A percentile compares a stretch with the other conserved stretches of the same genome.
phyloP scores from a whole-genome alignment of 2,113 vertebrate species.

The Saimiri boliviensis region DNA sequence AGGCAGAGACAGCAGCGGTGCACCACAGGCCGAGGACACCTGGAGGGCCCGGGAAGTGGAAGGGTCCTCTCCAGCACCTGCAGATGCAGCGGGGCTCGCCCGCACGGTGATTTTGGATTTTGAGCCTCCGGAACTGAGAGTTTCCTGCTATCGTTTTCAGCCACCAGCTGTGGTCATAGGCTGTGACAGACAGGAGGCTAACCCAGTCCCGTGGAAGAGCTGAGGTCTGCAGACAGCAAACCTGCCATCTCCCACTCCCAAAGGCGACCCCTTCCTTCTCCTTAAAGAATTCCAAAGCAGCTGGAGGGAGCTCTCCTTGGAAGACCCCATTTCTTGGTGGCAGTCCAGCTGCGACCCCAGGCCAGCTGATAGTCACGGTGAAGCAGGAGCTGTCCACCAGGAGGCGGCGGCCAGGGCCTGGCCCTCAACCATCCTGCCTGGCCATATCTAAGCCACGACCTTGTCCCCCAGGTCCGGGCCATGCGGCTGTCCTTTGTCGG shows the following conservation, averaged over 20 bases:
- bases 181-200: background rate
- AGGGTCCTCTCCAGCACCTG: rapidly evolving
- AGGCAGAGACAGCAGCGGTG: rapidly evolving
- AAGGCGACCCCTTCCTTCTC: rapidly evolving
- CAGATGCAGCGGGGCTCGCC: rapidly evolving
- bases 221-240: rapidly evolving
- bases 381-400: rapidly evolving
- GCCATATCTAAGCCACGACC: background rate
- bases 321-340: background rate
- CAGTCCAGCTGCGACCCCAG: background rate
- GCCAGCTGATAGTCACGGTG: rapidly evolving
- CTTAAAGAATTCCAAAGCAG: background rate
- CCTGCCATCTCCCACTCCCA: background rate
- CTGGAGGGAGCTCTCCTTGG: rapidly evolving
- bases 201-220: background rate
- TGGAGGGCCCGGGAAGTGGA: rapidly evolving
- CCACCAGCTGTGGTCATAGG: background rate
- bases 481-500: conserved; percentile 96
- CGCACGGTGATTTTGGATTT: background rate
- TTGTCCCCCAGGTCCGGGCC: conserved; percentile 89
- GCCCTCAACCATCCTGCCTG: rapidly evolving
- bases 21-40: rapidly evolving
- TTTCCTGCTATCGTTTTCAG: background rate
- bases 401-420: rapidly evolving
- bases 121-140: background rate